A percentile compares a stretch with the other conserved stretches of the same genome.
phyloP scores from a whole-genome alignment of 1,140 invertebrate genomes.

The Belonocnema kinseyi region DNA sequence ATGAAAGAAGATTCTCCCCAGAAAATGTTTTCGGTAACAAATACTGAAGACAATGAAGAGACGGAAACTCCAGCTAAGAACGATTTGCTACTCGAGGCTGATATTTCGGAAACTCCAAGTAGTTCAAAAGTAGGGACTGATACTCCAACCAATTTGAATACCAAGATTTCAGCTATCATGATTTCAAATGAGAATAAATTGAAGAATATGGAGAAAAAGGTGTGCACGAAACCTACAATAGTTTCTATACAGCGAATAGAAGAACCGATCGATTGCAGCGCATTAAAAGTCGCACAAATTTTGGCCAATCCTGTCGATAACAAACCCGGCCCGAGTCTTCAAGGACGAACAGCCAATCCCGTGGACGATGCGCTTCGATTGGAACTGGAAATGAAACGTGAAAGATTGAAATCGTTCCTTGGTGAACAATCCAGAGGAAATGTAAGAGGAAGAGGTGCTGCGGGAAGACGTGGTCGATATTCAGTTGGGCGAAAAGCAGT shows the following conservation, averaged over 20 bases:
- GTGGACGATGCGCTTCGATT: conserved; percentile 13
- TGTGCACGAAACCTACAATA: neutral
- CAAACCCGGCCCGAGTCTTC: conserved; percentile 36
- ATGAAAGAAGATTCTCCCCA: conserved; percentile 57
- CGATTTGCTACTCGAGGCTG: conserved; percentile 58
- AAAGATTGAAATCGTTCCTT: neutral
- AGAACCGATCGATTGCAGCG: conserved; percentile 43
- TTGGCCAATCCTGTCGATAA: conserved; percentile 45
- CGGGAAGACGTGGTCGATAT: conserved; percentile 23
- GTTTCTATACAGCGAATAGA: conserved; percentile 37
- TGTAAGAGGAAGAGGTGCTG: conserved; percentile 4
- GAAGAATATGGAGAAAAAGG: neutral
- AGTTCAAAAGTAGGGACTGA: conserved; percentile 66
- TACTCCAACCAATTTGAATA: conserved; percentile 62
- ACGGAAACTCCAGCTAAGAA: conserved; percentile 69
- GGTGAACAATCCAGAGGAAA: neutral
- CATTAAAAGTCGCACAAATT: conserved; percentile 36
- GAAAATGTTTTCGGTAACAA: conserved; percentile 62
- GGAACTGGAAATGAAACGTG: neutral
- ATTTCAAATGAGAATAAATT: conserved; percentile 42
- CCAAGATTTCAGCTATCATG: conserved; percentile 63
- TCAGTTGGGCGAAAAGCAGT: conserved; percentile 32
- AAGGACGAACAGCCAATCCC: neutral
- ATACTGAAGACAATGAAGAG: conserved; percentile 50
- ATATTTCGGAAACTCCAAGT: conserved; percentile 69